Percentiles rank a stretch among this genome's conserved stretches.
These are phyloP conservation scores for Oryzias melastigma DNA, from an alignment of 2,113 vertebrate genomes.

Conservation along the genomic window DNA sequence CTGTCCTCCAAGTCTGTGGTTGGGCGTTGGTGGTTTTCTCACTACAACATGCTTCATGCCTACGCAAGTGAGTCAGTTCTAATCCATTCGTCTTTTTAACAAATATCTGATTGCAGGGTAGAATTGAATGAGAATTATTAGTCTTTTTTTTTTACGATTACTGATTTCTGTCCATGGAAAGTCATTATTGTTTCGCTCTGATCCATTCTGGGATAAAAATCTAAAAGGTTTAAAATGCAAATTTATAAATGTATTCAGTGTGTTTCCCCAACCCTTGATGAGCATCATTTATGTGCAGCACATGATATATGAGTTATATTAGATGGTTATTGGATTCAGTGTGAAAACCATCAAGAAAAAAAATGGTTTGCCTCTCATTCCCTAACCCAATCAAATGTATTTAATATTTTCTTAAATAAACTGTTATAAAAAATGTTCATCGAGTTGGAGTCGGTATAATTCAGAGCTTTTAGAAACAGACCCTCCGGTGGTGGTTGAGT, in stretches of 20 bases:
- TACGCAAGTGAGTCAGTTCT: slow-evolving; percentile 13
- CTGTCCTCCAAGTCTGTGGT: slow-evolving; percentile 25
- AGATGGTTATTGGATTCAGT: not conserved
- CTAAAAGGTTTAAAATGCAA: slow-evolving; percentile 18
- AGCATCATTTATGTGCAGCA: not conserved
- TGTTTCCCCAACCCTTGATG: slow-evolving; percentile 17
- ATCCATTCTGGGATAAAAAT: slow-evolving; percentile 32
- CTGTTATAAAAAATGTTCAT: not conserved
- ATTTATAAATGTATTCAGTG: slow-evolving; percentile 37
- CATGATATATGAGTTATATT: not conserved
- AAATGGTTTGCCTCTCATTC: not conserved
- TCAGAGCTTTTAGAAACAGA: not conserved
- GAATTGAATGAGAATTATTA: slow-evolving; percentile 8
- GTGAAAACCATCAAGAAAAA: too few species aligned
- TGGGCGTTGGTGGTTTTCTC: not conserved
- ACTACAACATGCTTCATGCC: slow-evolving; percentile 16
- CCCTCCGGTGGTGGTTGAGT: not conserved
- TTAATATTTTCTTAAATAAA: not conserved
- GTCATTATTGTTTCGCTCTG: slow-evolving; percentile 36
- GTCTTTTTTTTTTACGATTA: slow-evolving; percentile 11
- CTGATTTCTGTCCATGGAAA: slow-evolving; percentile 24
- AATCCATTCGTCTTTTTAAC: slow-evolving; percentile 12
- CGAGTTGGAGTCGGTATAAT: not conserved
- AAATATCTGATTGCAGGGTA: slow-evolving; percentile 22
- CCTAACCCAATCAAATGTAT: not conserved